Evolutionary conservation across 2,888 invertebrate species (phyloP).

Genomic region (Chrysolina haemoptera): DNA sequence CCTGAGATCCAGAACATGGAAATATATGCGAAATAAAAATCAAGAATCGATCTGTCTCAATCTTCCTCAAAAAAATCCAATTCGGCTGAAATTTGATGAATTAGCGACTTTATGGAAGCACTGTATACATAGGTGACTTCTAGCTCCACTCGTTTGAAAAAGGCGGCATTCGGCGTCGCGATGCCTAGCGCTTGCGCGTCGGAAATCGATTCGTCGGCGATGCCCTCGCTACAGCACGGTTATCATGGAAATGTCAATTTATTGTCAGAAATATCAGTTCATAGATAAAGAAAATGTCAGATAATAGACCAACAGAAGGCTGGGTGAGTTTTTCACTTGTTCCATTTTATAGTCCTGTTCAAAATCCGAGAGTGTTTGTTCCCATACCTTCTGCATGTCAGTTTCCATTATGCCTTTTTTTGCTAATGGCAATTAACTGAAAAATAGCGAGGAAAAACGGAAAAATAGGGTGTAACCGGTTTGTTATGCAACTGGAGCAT

Average conservation of each 20-base stretch:
- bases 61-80: no score
- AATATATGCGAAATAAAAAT: no score
- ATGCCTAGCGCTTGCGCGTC: slow-evolving; percentile 29
- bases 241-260: slow-evolving; percentile 67
- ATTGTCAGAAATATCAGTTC: slow-evolving; percentile 63
- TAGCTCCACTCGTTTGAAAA: neutral
- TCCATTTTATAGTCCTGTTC: neutral
- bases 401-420: neutral
- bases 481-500: neutral
- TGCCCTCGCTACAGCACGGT: slow-evolving; percentile 46
- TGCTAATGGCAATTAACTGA: neutral
- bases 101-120: no score
- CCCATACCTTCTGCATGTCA: neutral
- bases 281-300: slow-evolving; percentile 66
- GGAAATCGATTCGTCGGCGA: slow-evolving; percentile 36
- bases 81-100: no score
- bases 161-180: slow-evolving; percentile 13
- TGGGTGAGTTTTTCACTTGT: slow-evolving; percentile 63
- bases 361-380: slow-evolving; percentile 5
- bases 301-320: slow-evolving; percentile 61
- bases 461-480: slow-evolving; percentile 7
- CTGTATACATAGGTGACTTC: neutral
- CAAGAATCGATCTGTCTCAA: no score
- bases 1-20: no score
- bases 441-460: neutral